Conservation (phyloP, 2,888 invertebrate species). For the Aporophyla nigra region DNA sequence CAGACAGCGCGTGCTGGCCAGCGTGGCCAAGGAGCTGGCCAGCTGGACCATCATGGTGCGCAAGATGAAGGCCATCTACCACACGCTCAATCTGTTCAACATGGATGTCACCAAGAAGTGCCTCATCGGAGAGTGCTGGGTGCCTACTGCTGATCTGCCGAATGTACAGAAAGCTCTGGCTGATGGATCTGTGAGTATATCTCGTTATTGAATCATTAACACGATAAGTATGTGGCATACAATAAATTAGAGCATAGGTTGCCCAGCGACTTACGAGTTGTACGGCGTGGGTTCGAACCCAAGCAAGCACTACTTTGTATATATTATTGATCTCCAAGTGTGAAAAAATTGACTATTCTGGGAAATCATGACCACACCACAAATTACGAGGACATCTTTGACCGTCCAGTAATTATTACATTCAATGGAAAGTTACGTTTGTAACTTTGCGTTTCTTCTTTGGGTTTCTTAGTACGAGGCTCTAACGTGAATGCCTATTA, state of each 20-base stretch:
- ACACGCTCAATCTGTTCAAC: slow-evolving; percentile 96
- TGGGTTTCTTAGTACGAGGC: background rate
- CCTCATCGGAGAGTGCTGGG: slow-evolving; percentile 96
- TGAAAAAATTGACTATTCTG: background rate
- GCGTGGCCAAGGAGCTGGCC: slow-evolving; percentile 96
- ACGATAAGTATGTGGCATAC: too few species aligned
- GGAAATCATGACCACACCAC: background rate
- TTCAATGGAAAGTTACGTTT: too few species aligned
- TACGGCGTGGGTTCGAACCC: too few species aligned
- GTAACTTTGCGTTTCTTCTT: too few species aligned
- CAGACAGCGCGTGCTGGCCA: slow-evolving; percentile 95
- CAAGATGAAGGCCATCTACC: slow-evolving; percentile 98
- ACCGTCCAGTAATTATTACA: background rate
- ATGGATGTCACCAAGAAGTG: slow-evolving; percentile 97
- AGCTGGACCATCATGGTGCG: slow-evolving; percentile 97
- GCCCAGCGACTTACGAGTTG: too few species aligned
- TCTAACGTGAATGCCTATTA: background rate
- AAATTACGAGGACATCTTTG: background rate
- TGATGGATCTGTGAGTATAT: slow-evolving; percentile 93
- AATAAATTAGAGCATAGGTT: too few species aligned
- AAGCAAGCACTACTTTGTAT: too few species aligned
- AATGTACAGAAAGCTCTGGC: slow-evolving; percentile 94
- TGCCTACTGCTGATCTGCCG: slow-evolving; percentile 93
- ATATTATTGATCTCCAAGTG: too few species aligned
- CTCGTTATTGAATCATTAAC: background rate